Base-by-base conservation (phyloP, 2,888 invertebrate genomes). In the Pristionchus exspectatus region DNA sequence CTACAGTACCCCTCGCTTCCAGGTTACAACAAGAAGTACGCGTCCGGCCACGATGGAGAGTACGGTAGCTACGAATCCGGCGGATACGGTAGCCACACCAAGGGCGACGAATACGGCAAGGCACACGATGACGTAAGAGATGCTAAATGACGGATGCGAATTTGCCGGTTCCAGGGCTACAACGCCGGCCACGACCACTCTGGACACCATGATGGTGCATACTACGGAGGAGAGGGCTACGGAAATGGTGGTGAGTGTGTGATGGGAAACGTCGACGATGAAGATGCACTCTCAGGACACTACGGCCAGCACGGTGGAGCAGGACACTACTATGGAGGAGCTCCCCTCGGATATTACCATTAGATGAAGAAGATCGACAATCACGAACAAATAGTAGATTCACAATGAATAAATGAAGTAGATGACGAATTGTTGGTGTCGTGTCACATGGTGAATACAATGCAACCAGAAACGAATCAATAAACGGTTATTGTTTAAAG, bases 61-160 rank as follows among this genome's bases (percentile, higher is more conserved):
- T 88, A 88, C 88, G 88, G 77, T 56, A 88, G 88, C 74, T 88
- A 74, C 77, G 63, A 88, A 24, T 74, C 33, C 24, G 88, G 88
- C 54, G 88, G 88, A 88, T 74, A 88, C 77, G 88, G 88, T 74
- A 88, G 77, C 77, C 77, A 88, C 56, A 21, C 63, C 21, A 88
- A 77, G 88, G 88, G 88, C 38, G 88, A 88, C 30, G 77, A 88
- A 38, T 88, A 88, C 56, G 10, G 14, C 59, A 88, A 38, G 30
- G 54, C 54, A 10, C 77, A 88, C 59, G 88, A 88, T 27, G 87
- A 87, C 4, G 87, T 66, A 2, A 50, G 81, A 1, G 81, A 1
- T 0, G 81, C 9, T 50, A 33, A 27, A 14, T n/a, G 50, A 44
- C 50, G 81, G 50, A 1, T 81, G 16, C 44, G 44, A 38, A 54